Conservation (phyloP, 2,113 vertebrate species). For the Halcyon senegalensis region DNA sequence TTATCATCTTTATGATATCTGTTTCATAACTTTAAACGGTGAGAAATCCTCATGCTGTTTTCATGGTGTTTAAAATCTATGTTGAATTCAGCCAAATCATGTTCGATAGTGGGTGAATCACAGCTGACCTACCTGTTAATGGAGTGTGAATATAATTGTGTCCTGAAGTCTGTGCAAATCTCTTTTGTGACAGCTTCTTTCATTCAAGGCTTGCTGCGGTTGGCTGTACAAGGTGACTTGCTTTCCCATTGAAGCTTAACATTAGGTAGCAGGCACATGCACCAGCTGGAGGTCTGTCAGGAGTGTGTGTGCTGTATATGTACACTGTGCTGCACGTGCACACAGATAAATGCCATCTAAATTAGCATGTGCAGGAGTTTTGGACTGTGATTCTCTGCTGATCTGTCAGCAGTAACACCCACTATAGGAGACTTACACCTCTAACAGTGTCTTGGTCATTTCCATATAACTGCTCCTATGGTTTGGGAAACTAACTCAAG, state of each 20-base stretch:
- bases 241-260: background rate
- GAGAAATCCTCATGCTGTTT: background rate
- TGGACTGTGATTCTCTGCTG: background rate
- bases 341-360: accelerated
- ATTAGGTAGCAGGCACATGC: background rate
- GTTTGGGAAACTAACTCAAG: background rate
- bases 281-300: background rate
- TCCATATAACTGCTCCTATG: background rate
- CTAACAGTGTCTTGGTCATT: background rate
- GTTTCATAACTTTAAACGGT: slow-evolving; percentile 1
- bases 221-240: background rate
- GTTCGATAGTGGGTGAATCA: background rate
- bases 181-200: background rate
- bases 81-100: background rate
- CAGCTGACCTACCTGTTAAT: background rate
- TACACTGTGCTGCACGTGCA: accelerated
- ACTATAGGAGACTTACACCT: background rate
- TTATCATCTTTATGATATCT: background rate
- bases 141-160: background rate
- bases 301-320: accelerated
- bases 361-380: background rate
- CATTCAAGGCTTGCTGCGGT: background rate
- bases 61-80: background rate
- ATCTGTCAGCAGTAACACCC: background rate
- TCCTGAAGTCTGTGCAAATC: background rate